These are phyloP conservation scores for Gavialis gangeticus DNA, from an alignment of 2,113 vertebrate genomes.

Conservation along the genomic window DNA sequence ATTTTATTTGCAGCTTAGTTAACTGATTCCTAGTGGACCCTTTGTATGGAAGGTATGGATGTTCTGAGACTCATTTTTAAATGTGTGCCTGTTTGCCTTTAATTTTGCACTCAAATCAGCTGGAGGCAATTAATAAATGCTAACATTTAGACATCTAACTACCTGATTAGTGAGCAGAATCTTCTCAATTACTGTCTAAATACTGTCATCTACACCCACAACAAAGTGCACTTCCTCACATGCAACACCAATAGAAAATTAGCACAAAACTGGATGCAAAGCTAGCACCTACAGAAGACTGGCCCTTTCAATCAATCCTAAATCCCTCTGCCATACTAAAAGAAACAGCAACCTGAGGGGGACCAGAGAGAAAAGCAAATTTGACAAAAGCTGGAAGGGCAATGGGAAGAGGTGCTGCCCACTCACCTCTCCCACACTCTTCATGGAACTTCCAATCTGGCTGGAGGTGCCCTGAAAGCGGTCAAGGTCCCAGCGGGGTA, in stretches of 20 bases:
- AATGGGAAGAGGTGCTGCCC: not conserved
- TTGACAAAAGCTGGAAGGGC: not conserved
- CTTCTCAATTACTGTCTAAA: not conserved
- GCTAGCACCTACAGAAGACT: not conserved
- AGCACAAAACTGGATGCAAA: not conserved
- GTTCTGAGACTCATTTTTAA: not conserved
- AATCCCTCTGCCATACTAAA: not conserved
- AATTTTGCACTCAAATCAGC: not conserved
- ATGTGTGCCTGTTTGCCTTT: not conserved
- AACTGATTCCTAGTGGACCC: not conserved
- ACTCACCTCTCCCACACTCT: slow-evolving; percentile 95
- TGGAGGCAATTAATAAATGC: not conserved
- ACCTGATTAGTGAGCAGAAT: not conserved
- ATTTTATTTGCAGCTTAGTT: not conserved
- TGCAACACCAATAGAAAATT: not conserved
- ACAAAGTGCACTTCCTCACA: not conserved
- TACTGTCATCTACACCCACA: not conserved
- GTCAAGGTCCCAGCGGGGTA: slow-evolving; percentile 96
- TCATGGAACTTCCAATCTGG: slow-evolving; percentile 93
- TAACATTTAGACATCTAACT: not conserved
- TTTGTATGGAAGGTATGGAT: not conserved
- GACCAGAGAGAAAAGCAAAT: not conserved
- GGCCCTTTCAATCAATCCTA: not conserved
- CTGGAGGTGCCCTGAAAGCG: slow-evolving; percentile 91
- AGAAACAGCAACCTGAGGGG: not conserved